A percentile compares a stretch with the other conserved stretches of the same genome.
Conservation (phyloP, 23 tunicate genomes). For the Phallusia fumigata region DNA sequence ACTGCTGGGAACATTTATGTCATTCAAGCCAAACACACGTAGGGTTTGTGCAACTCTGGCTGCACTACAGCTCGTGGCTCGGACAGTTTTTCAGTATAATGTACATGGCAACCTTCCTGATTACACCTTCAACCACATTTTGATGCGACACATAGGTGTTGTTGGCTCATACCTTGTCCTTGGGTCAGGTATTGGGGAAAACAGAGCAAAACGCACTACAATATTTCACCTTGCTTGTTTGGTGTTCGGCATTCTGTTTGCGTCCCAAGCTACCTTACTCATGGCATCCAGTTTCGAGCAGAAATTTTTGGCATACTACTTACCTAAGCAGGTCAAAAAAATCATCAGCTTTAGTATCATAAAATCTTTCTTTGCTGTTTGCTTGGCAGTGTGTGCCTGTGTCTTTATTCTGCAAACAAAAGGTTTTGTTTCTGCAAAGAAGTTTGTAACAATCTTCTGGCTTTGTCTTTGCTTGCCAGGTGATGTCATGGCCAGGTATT, state of each 20-base stretch:
- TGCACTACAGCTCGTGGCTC: constrained; percentile 6
- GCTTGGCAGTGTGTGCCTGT: not conserved
- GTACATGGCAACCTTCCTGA: not conserved
- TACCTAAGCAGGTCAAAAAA: constrained; percentile 6
- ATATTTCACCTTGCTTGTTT: not conserved
- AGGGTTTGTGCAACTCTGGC: constrained; percentile 9
- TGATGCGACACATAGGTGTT: constrained; percentile 19
- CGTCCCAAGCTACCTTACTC: not conserved
- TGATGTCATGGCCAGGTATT: not conserved
- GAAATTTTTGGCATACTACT: not conserved
- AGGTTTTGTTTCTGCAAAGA: not conserved
- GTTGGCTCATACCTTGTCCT: constrained; percentile 10
- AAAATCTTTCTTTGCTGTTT: constrained; percentile 9
- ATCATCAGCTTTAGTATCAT: not conserved
- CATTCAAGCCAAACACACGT: constrained; percentile 1
- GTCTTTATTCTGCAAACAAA: not conserved
- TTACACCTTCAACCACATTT: not conserved
- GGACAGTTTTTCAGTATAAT: constrained; percentile 14
- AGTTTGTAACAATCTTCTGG: constrained; percentile 15
- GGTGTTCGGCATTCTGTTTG: constrained; percentile 7
- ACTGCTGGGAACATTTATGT: constrained; percentile 27
- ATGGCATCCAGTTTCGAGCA: constrained; percentile 10
- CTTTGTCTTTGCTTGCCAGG: constrained; percentile 5
- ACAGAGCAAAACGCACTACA: constrained; percentile 24
- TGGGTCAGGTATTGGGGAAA: constrained; percentile 18